A percentile compares a stretch with the other conserved stretches of the same genome.
Evolutionary conservation across 2,888 invertebrate genomes (phyloP).

Genomic region (Pyrocoelia pectoralis): DNA sequence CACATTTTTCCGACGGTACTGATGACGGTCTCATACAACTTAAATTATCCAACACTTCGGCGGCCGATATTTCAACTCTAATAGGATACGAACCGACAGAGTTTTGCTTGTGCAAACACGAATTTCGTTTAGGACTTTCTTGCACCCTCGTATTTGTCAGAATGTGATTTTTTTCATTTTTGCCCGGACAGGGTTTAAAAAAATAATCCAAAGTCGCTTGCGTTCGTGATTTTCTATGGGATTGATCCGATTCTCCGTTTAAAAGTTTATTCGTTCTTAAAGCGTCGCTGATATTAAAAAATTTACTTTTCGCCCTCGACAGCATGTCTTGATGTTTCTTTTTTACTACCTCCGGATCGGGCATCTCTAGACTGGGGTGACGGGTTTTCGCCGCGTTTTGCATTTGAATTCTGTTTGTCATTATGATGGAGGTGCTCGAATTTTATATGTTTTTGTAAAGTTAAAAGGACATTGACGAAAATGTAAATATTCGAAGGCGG

Average conservation of each 20-base stretch:
- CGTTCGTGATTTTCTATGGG: conserved; percentile 52
- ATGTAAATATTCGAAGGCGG: not conserved
- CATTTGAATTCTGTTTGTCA: conserved; percentile 23
- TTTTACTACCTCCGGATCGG: conserved; percentile 51
- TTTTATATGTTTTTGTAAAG: not conserved
- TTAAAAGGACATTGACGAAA: conserved; percentile 7
- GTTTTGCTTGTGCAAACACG: conserved; percentile 54
- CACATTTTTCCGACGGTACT: conserved; percentile 53
- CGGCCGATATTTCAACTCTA: conserved; percentile 50
- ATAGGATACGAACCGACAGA: conserved; percentile 55
- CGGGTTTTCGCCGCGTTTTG: conserved; percentile 59
- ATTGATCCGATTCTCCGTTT: conserved; percentile 46
- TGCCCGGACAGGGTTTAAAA: conserved; percentile 60
- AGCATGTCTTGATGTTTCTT: conserved; percentile 62
- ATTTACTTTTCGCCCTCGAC: conserved; percentile 53
- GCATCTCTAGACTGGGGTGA: conserved; percentile 59
- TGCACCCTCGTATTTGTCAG: conserved; percentile 43
- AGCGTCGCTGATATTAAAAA: conserved; percentile 55
- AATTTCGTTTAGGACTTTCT: conserved; percentile 34
- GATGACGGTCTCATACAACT: conserved; percentile 52
- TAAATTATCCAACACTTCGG: conserved; percentile 42
- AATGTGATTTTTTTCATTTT: conserved; percentile 54
- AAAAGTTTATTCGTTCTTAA: conserved; percentile 57
- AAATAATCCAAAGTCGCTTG: conserved; percentile 62
- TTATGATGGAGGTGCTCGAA: conserved; percentile 5